Evolutionary conservation across 2,888 invertebrate species (phyloP).

Genomic region (Temnothorax rugatulus): DNA sequence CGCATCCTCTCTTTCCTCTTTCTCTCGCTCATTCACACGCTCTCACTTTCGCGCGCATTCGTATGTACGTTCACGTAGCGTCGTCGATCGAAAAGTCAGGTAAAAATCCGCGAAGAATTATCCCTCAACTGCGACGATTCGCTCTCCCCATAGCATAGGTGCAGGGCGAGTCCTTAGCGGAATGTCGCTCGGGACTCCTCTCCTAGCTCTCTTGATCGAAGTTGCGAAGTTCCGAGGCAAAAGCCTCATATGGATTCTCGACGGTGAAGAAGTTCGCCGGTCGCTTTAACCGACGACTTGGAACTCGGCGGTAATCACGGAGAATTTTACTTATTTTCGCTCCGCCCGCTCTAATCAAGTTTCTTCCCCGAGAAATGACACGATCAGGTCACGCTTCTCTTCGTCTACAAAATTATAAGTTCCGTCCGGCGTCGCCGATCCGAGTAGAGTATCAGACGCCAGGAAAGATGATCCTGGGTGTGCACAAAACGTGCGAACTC

Average conservation of each 20-base stretch:
- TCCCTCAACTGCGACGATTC: background rate
- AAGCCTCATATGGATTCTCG: background rate
- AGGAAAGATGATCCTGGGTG: constrained; percentile 36
- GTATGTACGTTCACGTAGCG: constrained; percentile 41
- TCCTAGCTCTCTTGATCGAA: background rate
- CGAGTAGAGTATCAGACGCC: background rate
- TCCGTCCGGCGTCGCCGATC: background rate
- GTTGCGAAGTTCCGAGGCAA: background rate
- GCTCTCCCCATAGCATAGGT: constrained; percentile 36
- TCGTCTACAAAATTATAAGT: constrained; percentile 4
- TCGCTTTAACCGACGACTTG: background rate
- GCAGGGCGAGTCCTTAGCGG: constrained; percentile 42
- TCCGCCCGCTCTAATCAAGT: background rate
- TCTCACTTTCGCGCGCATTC: constrained; percentile 57
- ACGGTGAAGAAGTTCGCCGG: constrained; percentile 7
- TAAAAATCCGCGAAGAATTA: constrained; percentile 67
- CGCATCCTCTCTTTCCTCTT: constrained; percentile 33
- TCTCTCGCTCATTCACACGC: constrained; percentile 28
- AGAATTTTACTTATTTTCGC: background rate
- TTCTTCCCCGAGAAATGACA: background rate
- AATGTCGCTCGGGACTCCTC: background rate
- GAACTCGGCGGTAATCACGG: background rate
- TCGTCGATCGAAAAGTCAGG: constrained; percentile 62
- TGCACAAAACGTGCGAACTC: constrained; percentile 55
- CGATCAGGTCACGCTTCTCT: background rate